A percentile compares a stretch with the other conserved stretches of the same genome.
These are phyloP conservation scores for Stenichneumon culpator DNA, from an alignment of 2,888 invertebrate species.

Conservation along the genomic window DNA sequence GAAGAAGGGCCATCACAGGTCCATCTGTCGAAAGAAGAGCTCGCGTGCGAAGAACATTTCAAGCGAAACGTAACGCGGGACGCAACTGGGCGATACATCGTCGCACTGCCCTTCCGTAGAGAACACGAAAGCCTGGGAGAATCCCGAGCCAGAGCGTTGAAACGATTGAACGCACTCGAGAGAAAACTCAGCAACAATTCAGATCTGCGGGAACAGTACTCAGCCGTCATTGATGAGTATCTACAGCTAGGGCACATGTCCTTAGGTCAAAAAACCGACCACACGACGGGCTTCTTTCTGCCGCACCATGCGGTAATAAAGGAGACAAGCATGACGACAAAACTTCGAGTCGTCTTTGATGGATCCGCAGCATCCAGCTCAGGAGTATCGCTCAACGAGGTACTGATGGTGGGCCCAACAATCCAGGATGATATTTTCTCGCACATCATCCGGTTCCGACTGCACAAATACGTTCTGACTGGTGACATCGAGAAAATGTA, in stretches of 20 bases:
- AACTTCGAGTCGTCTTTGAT: constrained; percentile 45
- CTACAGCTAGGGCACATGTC: constrained; percentile 43
- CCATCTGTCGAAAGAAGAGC: constrained; percentile 31
- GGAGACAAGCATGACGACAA: constrained; percentile 42
- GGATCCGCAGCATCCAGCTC: constrained; percentile 42
- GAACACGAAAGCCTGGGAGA: constrained; percentile 37
- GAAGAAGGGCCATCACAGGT: constrained; percentile 37
- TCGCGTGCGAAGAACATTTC: constrained; percentile 58
- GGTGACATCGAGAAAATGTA: too few relatives aligned
- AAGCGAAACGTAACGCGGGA: constrained; percentile 27
- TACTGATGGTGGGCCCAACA: too few relatives aligned
- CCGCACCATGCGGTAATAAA: constrained; percentile 54
- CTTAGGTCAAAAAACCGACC: background rate
- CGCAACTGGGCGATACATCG: constrained; percentile 48
- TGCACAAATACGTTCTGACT: constrained; percentile 30
- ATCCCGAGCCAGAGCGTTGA: constrained; percentile 45
- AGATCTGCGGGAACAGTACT: constrained; percentile 44
- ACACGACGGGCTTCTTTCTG: constrained; percentile 47
- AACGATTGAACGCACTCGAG: constrained; percentile 40
- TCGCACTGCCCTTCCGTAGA: constrained; percentile 56
- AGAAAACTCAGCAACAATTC: constrained; percentile 40
- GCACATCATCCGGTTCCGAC: constrained; percentile 36
- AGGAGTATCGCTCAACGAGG: constrained; percentile 47
- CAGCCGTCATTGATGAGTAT: constrained; percentile 47
- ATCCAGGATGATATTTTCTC: too few relatives aligned